Evolutionary conservation across 2,888 invertebrate species (phyloP).

Genomic region (Rugalucina vietnamica): DNA sequence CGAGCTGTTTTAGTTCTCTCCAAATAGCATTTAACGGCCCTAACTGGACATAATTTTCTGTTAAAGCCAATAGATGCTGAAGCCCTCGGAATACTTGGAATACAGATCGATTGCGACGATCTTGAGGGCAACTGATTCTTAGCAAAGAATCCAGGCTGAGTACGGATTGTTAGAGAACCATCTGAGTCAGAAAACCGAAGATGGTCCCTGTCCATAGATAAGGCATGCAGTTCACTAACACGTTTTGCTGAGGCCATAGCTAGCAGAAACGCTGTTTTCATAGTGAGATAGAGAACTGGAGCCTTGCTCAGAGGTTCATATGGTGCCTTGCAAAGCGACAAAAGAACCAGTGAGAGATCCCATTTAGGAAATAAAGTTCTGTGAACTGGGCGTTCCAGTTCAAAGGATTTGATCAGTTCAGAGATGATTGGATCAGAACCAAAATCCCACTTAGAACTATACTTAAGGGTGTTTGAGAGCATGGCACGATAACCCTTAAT

Average conservation of each 20-base stretch:
- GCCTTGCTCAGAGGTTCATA: background rate
- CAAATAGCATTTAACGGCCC: no score
- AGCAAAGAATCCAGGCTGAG: background rate
- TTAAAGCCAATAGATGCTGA: no score
- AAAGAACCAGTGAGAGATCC: background rate
- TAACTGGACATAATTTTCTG: no score
- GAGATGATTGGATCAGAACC: background rate
- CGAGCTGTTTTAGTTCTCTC: no score
- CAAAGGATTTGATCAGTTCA: background rate
- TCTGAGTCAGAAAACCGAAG: background rate
- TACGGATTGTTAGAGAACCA: background rate
- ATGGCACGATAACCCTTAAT: background rate
- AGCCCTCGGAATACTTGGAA: no score
- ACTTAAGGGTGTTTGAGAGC: background rate
- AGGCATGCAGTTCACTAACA: background rate
- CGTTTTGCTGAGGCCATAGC: background rate
- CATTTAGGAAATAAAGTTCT: background rate
- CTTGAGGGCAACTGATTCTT: background rate
- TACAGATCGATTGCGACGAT: background rate
- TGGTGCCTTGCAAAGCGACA: background rate
- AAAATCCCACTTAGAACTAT: background rate
- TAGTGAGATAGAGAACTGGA: background rate
- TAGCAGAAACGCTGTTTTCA: background rate
- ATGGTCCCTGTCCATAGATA: background rate
- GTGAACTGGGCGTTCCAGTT: background rate